Conservation (phyloP, 2,113 vertebrate species). For the Blennius ocellaris region DNA sequence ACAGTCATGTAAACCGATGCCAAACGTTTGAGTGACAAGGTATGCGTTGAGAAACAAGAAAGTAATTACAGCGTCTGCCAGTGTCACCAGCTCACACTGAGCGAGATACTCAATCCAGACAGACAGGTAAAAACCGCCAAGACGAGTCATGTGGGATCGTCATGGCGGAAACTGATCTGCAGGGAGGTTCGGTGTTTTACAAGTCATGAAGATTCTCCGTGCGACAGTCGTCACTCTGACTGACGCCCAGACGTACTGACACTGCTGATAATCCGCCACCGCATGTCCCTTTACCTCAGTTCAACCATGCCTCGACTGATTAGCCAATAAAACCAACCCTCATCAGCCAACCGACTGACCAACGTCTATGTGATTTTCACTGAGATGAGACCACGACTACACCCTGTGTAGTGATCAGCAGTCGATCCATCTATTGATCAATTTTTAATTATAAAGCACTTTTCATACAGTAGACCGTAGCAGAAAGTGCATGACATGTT, state of each 20-base stretch:
- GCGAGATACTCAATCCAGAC: neutral
- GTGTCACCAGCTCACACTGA: neutral
- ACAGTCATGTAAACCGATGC: conserved; percentile 15
- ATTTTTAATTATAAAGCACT: no score
- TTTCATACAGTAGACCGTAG: no score
- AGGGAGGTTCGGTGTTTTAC: neutral
- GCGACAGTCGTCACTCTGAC: neutral
- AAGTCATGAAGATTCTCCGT: neutral
- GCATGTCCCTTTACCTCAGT: no score
- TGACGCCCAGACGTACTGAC: neutral
- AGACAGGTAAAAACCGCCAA: conserved; percentile 13
- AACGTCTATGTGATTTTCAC: no score
- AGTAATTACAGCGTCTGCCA: conserved; percentile 19
- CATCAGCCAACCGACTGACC: no score
- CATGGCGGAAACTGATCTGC: neutral
- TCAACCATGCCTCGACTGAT: no score
- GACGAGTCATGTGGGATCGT: conserved; percentile 30
- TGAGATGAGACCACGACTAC: no score
- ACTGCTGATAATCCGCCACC: no score
- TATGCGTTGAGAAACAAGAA: neutral
- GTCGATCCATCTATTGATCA: no score
- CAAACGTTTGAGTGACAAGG: neutral
- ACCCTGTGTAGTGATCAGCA: no score
- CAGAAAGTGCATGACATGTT: no score
- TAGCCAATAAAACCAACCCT: no score